Conservation (phyloP, 2,888 invertebrate genomes). For the Heliothis peltigera region DNA sequence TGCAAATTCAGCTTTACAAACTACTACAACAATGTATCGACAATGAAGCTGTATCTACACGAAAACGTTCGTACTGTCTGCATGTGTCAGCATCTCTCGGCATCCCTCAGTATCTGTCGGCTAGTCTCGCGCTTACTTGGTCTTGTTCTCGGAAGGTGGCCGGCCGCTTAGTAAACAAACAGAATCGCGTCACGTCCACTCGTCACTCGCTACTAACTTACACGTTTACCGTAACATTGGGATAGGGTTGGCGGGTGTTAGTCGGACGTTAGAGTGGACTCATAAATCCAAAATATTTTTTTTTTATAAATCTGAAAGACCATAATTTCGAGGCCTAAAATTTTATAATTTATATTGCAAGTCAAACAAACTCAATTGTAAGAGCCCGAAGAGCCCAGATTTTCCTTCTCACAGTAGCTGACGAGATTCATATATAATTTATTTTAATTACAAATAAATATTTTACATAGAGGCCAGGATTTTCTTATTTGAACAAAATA, state of each 20-base stretch:
- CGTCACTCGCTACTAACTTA: slow-evolving; percentile 87
- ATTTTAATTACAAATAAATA: no score
- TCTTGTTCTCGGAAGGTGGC: slow-evolving; percentile 76
- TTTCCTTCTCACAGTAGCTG: no score
- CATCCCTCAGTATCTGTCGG: slow-evolving; percentile 53
- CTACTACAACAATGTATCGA: slow-evolving; percentile 30
- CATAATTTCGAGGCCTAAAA: no score
- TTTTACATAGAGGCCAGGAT: no score
- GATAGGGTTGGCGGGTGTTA: slow-evolving; percentile 71
- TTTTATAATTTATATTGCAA: no score
- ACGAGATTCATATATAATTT: no score
- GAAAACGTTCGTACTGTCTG: neutral
- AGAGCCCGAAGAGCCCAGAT: no score
- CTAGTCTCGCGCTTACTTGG: slow-evolving; percentile 57
- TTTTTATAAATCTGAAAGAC: neutral
- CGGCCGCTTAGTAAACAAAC: slow-evolving; percentile 80
- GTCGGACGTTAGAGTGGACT: slow-evolving; percentile 3
- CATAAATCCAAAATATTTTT: neutral
- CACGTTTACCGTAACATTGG: slow-evolving; percentile 80
- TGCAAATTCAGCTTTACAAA: slow-evolving; percentile 31
- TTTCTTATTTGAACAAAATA: no score
- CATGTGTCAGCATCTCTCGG: slow-evolving; percentile 5
- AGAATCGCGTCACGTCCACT: slow-evolving; percentile 84
- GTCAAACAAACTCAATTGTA: no score
- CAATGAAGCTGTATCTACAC: slow-evolving; percentile 45